These are phyloP conservation scores for Blastobasis adustella DNA, from an alignment of 2,888 invertebrate genomes.

Conservation along the genomic window DNA sequence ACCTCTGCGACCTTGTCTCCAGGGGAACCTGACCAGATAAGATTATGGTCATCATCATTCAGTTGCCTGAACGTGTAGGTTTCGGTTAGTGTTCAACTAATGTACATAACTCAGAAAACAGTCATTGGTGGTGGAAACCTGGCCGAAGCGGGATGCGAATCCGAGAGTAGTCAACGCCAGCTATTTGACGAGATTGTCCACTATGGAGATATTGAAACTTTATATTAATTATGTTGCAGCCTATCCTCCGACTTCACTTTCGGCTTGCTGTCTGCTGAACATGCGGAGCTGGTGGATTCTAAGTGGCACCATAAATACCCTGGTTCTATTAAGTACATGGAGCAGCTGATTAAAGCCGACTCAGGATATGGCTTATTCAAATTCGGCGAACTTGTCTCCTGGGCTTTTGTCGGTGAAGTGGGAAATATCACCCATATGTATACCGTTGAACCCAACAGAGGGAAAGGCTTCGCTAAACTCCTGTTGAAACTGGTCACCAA, in stretches of 20 bases:
- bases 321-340: not conserved
- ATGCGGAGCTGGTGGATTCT: conserved; percentile 21
- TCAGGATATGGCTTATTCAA: conserved; percentile 21
- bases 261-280: conserved; percentile 18
- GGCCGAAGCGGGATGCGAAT: too few species aligned
- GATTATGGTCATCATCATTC: too few species aligned
- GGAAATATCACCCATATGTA: conserved; percentile 21
- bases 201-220: too few species aligned
- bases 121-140: too few species aligned
- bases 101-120: too few species aligned
- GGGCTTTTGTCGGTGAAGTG: conserved; percentile 23
- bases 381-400: conserved; percentile 16
- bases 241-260: conserved; percentile 20
- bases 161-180: too few species aligned
- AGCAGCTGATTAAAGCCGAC: conserved; percentile 16
- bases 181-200: too few species aligned
- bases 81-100: too few species aligned
- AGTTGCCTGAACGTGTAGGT: too few species aligned
- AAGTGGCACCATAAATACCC: conserved; percentile 29
- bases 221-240: conserved; percentile 12
- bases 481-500: conserved; percentile 37
- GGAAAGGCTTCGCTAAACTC: conserved; percentile 36
- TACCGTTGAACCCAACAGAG: conserved; percentile 18
- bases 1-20: too few species aligned
- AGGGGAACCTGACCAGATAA: too few species aligned